These are phyloP conservation scores for Stenotaenia linearis DNA, from an alignment of 2,888 invertebrate genomes.

Conservation along the genomic window DNA sequence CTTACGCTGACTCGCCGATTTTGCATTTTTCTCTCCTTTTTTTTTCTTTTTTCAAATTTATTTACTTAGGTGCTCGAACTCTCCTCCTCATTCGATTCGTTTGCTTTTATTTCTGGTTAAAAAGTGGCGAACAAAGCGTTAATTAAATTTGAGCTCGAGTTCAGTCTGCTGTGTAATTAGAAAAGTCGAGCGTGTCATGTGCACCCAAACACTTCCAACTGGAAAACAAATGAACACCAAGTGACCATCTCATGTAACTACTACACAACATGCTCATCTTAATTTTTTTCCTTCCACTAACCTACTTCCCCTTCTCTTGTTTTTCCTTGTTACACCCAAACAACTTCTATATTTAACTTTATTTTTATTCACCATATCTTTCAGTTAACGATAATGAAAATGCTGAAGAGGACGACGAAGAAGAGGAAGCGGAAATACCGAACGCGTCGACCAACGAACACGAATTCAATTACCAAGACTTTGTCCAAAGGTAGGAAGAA, in stretches of 20 bases:
- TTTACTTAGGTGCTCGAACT: background rate
- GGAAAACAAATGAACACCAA: background rate
- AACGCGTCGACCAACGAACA: background rate
- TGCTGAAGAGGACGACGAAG: background rate
- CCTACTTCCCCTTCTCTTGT: background rate
- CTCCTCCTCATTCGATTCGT: background rate
- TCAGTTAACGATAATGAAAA: background rate
- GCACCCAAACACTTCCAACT: background rate
- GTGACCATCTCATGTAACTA: background rate
- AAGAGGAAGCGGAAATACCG: background rate
- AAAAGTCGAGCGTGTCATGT: background rate
- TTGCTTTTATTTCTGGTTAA: background rate
- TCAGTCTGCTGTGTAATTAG: background rate
- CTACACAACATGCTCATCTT: background rate
- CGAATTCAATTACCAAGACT: background rate
- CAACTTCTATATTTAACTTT: too few relatives aligned
- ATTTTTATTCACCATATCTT: background rate
- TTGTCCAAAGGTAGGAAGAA: background rate
- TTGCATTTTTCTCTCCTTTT: background rate
- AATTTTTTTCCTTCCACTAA: background rate
- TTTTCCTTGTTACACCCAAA: background rate
- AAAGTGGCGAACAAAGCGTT: background rate
- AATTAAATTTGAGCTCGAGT: background rate
- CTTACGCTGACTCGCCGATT: too few relatives aligned
- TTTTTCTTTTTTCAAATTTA: background rate